Evolutionary conservation across 2,888 invertebrate genomes (phyloP), one percentile per base, ranked within the genome.

Genomic region (Megalurothrips usitatus): DNA sequence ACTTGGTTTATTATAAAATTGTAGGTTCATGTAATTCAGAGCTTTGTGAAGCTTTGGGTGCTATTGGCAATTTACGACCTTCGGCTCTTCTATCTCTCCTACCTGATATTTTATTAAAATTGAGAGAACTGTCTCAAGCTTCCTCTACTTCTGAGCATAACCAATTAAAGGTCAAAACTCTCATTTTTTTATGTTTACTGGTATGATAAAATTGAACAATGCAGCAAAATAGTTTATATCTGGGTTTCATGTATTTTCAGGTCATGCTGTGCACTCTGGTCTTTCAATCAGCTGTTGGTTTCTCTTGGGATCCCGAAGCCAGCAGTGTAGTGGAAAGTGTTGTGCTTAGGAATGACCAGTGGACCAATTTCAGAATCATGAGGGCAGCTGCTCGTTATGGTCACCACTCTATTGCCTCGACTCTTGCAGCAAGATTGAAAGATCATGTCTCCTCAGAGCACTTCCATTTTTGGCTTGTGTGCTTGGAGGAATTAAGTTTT

Each of bases 281-380:
- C 68, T 92, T 96, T 84, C 96, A 96, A 88, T 94, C 93, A 83
- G 89, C 94, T 8, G 91, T 93, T 11, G 93, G 93, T 0, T 91
- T 90, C 82, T 91, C 91, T 79, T 93, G 94, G 88, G 91, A 92
- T 14, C 87, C 88, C 1, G 89, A 90, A 83, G 90, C 92, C 23
- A 87, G 90, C 58, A 87, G 89, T 79, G 89, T 90, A 1, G 89
- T 95, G 79, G 88, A 91, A 81, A 88, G 88, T n/a, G 90, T 84
- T 43, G 78, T 84, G 28, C 81, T 83, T 78, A 84, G 82, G 49
- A 83, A 83, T 48, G 83, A 49, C 23, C 79, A 49, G 34, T 96
- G 96, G 95, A 92, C 94, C 9, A 93, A 94, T 85, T 98, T 96
- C 87, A 91, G 95, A 83, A 93, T 97, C 79, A 96, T 94, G 0